These are phyloP conservation scores for Pachyrhynchus sulphureomaculatus DNA, from an alignment of 1,140 invertebrate genomes.

Conservation along the genomic window DNA sequence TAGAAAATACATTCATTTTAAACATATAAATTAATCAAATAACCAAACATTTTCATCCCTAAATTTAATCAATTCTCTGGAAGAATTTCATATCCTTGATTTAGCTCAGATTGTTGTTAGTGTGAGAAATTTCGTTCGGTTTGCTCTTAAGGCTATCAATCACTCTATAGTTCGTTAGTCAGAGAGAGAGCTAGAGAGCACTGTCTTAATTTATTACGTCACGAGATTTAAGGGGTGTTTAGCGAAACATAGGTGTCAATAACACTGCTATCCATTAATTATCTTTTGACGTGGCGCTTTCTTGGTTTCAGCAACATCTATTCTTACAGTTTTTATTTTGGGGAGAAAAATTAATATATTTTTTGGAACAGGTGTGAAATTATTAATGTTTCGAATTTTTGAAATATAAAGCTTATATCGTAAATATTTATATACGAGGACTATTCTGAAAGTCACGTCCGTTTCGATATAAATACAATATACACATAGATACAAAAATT, in stretches of 20 bases:
- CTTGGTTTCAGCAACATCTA: constrained; percentile 1
- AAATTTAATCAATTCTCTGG: background rate
- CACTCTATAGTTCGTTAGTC: constrained; percentile 25
- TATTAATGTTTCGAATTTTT: too few species aligned
- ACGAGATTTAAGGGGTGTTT: constrained; percentile 20
- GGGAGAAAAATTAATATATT: too few species aligned
- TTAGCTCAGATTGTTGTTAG: constrained; percentile 20
- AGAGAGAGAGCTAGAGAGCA: constrained; percentile 16
- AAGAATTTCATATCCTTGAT: constrained; percentile 6
- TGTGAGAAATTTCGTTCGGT: background rate
- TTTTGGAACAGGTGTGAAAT: too few species aligned
- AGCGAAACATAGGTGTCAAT: constrained; percentile 28
- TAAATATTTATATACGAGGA: too few species aligned
- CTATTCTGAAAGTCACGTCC: too few species aligned
- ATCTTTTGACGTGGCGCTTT: constrained; percentile 5
- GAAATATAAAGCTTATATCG: too few species aligned
- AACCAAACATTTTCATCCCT: background rate
- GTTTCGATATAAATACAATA: too few species aligned
- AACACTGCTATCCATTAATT: constrained; percentile 17
- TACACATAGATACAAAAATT: too few species aligned
- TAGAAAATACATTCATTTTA: too few species aligned
- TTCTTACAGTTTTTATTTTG: too few species aligned
- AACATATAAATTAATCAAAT: constrained; percentile 9
- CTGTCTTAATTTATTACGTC: constrained; percentile 30
- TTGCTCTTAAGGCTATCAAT: constrained; percentile 12